phyloP scores from a whole-genome alignment of 2,797 vertebrate species.

The Coregonus ussuriensis region DNA sequence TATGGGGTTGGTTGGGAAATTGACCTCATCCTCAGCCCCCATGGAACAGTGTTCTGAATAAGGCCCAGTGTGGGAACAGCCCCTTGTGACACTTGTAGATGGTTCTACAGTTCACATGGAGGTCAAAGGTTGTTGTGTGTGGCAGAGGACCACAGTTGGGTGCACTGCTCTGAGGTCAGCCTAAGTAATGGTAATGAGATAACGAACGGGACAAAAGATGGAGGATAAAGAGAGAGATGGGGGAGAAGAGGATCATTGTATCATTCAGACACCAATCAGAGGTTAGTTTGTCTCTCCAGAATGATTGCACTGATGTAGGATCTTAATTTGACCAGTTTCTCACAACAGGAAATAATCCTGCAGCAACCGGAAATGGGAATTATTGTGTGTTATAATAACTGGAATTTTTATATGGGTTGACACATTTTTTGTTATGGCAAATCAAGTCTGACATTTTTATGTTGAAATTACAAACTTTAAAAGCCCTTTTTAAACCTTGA shows the following conservation, averaged over 20 bases:
- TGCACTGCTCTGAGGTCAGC: conserved; percentile 59
- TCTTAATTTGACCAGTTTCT: no score
- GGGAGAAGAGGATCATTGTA: conserved; percentile 54
- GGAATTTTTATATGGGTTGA: no score
- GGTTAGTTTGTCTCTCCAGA: conserved; percentile 59
- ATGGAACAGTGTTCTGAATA: conserved; percentile 18
- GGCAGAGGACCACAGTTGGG: conserved; percentile 69
- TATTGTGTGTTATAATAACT: no score
- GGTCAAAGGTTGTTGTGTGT: conserved; percentile 74
- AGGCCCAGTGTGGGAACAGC: conserved; percentile 46
- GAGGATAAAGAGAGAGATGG: conserved; percentile 61
- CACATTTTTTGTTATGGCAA: no score
- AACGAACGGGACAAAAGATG: conserved; percentile 72
- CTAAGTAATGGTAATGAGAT: conserved; percentile 79
- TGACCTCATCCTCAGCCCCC: conserved; percentile 7
- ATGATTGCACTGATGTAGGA: conserved; percentile 35
- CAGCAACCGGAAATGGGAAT: no score
- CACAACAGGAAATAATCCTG: no score
- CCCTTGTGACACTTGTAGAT: conserved; percentile 75
- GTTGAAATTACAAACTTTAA: no score
- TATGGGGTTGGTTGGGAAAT: neutral
- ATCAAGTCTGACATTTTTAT: no score
- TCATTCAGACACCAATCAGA: conserved; percentile 26
- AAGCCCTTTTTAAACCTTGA: no score
- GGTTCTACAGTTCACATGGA: conserved; percentile 77